Percentiles rank a stretch among this genome's conserved stretches.
Evolutionary conservation across 2,113 vertebrate genomes (phyloP).

Genomic region (Mormoops blainvillei): DNA sequence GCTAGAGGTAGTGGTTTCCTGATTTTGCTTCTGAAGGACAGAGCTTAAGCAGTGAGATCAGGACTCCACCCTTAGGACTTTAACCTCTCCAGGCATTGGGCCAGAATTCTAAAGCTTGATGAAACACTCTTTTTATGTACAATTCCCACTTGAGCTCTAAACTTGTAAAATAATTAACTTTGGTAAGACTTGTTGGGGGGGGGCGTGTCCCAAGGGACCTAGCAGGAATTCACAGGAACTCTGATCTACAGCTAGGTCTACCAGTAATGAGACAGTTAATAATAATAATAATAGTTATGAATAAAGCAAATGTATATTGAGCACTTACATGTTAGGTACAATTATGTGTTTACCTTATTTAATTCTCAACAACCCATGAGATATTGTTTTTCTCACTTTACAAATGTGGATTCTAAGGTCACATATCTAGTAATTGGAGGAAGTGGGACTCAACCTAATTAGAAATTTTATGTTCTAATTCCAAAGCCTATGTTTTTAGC

Average conservation of each 20-base stretch:
- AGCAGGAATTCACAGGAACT: background rate
- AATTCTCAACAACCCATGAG: background rate
- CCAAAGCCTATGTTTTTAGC: slow-evolving; percentile 1
- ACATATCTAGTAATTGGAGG: slow-evolving; percentile 8
- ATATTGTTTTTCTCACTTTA: slow-evolving; percentile 12
- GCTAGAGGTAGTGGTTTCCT: background rate
- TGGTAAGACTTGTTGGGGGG: background rate
- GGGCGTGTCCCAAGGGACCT: background rate
- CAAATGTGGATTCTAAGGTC: background rate
- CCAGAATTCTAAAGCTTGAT: background rate
- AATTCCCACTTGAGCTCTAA: background rate
- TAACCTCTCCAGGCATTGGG: background rate
- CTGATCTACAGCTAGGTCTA: background rate
- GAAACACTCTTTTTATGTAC: background rate
- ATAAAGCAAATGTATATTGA: background rate
- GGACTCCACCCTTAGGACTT: background rate
- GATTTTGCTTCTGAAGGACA: slow-evolving; percentile 9
- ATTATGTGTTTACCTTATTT: background rate
- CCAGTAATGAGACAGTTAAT: background rate
- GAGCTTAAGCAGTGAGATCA: background rate
- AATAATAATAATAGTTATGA: background rate
- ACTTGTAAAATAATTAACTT: slow-evolving; percentile 1
- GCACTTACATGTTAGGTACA: background rate
- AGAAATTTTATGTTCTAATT: slow-evolving; percentile 27
- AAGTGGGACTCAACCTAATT: slow-evolving; percentile 20